Evolutionary conservation across 2,888 invertebrate genomes (phyloP), one percentile per base, ranked within the genome.

Genomic region (Chrysodeixis includens): DNA sequence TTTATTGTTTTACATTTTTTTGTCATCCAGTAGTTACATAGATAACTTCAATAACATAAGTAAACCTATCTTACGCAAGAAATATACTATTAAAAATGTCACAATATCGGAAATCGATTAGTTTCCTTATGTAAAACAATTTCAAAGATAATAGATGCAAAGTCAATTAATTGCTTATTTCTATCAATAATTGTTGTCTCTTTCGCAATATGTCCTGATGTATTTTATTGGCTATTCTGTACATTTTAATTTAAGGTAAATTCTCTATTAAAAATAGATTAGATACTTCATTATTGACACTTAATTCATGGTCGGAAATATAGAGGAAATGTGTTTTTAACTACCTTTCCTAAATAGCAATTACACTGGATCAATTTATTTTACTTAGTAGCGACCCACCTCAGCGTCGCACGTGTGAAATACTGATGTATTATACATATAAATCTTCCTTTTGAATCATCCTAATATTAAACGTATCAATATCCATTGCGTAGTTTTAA

Each of bases 101-200:
- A 62, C 53, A 70, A 62, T 60, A 56, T 52, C 56, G 59, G 61
- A 53, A 70, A 74, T 55, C 52, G 6, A 6, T 7, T 3, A 4
- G 14, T 65, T 77, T 77, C 78, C 76, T 77, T 22, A 64, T 77
- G 58, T 65, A 44, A 16, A 52, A 22, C 49, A 63, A 70, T 66
- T 69, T 67, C 16, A 56, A 60, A 69, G 78, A 64, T 65, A 77
- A 67, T 65, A 53, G 26, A 68, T 62, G 61, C 32, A 49, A 66
- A 8, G 69, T 55, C 51, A 3, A 57, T 57, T 40, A 35, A 35
- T 4, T n/a, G 18, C 10, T 40, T 52, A 60, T 53, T 62, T 30
- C 44, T 22, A 18, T 12, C 16, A 35, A 18, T 16, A 62, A 56
- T 26, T 22, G 51, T 72, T 62, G 40, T 59, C 52, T 44, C 44